Percentiles rank a stretch among this genome's conserved stretches.
These are phyloP conservation scores for Macropis europaea DNA, from an alignment of 2,888 invertebrate species.

Conservation along the genomic window DNA sequence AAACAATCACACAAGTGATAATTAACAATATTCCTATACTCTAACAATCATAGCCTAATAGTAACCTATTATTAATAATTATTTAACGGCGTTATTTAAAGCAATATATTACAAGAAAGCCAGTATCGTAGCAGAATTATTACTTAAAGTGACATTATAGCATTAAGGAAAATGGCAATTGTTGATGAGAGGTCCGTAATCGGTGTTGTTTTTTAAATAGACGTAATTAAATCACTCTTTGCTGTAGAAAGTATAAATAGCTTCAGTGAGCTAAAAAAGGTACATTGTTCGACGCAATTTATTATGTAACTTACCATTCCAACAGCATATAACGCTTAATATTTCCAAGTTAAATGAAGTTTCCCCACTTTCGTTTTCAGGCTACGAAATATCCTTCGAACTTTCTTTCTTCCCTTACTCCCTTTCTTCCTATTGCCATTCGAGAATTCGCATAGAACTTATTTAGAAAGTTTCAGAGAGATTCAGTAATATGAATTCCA, in stretches of 20 bases:
- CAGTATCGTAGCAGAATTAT: too few relatives aligned
- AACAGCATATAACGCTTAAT: conserved; percentile 10
- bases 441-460: neutral
- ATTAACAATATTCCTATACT: too few relatives aligned
- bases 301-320: conserved; percentile 17
- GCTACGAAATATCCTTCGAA: conserved; percentile 13
- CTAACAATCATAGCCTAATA: too few relatives aligned
- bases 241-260: conserved; percentile 17
- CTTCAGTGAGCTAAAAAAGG: neutral
- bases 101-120: too few relatives aligned
- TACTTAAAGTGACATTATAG: too few relatives aligned
- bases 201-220: neutral
- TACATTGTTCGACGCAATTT: neutral
- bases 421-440: neutral
- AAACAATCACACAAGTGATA: too few relatives aligned
- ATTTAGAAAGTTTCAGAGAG: neutral
- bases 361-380: conserved; percentile 32
- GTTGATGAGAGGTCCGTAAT: neutral
- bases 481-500: too few relatives aligned
- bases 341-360: conserved; percentile 38
- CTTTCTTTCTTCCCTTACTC: conserved; percentile 1
- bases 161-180: too few relatives aligned
- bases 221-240: neutral
- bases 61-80: too few relatives aligned
- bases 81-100: too few relatives aligned